phyloP scores from a whole-genome alignment of 2,888 invertebrate genomes.

The Nephrotoma guestfalica region DNA sequence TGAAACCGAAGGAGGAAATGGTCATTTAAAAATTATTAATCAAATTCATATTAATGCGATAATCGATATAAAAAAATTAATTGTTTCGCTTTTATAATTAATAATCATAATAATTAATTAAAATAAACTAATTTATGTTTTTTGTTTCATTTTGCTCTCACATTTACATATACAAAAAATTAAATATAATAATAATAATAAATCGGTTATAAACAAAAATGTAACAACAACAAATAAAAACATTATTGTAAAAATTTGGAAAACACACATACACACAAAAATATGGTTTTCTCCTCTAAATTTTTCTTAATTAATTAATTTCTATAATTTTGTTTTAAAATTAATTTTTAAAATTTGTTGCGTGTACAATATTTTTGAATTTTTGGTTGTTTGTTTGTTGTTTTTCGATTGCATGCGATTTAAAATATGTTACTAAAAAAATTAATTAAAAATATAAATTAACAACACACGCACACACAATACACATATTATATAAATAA shows the following conservation, averaged over 20 bases:
- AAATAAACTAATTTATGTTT: neutral
- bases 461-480: neutral
- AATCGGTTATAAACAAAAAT: neutral
- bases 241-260: neutral
- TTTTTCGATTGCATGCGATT: neutral
- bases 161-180: neutral
- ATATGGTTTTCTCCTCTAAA: neutral
- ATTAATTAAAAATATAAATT: neutral
- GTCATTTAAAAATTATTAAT: neutral
- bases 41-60: slow-evolving; percentile 1
- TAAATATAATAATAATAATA: neutral
- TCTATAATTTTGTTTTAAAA: neutral
- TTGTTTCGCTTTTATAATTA: slow-evolving; percentile 2
- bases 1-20: slow-evolving; percentile 1
- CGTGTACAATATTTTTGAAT: neutral
- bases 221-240: neutral
- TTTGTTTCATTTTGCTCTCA: neutral
- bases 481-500: neutral
- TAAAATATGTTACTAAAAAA: neutral
- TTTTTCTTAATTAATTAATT: neutral
- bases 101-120: slow-evolving; percentile 1
- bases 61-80: neutral
- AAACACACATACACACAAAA: neutral
- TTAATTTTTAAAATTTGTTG: neutral
- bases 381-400: neutral